Conservation (phyloP, 2,113 vertebrate genomes). For the Hemibagrus wyckioides region DNA sequence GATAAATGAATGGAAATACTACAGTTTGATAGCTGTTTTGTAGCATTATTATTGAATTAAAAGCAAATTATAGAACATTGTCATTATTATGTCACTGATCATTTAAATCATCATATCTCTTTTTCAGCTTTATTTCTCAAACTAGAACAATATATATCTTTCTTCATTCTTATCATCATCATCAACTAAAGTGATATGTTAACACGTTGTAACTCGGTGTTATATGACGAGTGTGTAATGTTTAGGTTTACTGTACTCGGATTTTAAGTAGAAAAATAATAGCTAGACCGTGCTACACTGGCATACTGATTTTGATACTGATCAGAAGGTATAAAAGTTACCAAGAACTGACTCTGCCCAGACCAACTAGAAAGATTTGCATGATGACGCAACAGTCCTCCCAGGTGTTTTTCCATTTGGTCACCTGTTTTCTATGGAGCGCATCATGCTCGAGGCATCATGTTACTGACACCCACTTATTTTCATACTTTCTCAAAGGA, state of each 20-base stretch:
- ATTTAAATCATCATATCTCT: too few species aligned
- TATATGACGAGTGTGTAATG: neutral
- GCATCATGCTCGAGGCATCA: neutral
- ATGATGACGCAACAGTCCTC: slow-evolving; percentile 54
- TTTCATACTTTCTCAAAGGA: neutral
- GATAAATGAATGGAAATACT: neutral
- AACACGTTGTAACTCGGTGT: neutral
- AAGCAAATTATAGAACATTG: neutral
- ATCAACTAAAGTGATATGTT: neutral
- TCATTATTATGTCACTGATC: neutral
- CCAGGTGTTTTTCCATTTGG: slow-evolving; percentile 56
- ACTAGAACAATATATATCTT: too few species aligned
- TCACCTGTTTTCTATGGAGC: slow-evolving; percentile 39
- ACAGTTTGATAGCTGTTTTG: neutral
- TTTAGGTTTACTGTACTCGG: neutral
- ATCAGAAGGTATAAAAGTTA: slow-evolving; percentile 1
- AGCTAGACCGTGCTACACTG: neutral
- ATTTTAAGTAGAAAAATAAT: neutral
- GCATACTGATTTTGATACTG: neutral
- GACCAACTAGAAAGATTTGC: neutral
- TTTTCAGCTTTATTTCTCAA: too few species aligned
- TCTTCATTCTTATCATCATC: too few species aligned
- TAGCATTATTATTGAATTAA: neutral
- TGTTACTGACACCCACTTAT: neutral
- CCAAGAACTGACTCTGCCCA: neutral